Base-by-base conservation (phyloP, 2,888 invertebrate species). In the Hemithea aestivaria region DNA sequence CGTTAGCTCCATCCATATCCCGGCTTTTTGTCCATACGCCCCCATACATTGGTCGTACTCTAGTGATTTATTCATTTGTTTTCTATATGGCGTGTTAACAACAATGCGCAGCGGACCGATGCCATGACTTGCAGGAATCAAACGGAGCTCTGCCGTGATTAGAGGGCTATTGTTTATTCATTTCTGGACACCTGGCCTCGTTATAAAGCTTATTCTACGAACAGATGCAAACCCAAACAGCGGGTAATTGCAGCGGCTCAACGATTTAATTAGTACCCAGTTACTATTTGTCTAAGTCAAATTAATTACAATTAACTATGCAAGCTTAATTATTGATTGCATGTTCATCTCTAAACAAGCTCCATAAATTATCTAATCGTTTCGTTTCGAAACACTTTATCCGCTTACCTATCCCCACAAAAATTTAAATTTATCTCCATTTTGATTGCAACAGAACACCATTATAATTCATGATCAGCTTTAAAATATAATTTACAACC, bases 101-200 rank as follows among this genome's bases (percentile, higher is more conserved):
- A 69, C 65, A 58, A 66, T 62, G 58, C 60, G 62, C 57, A 58
- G 59, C 64, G 67, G 57, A 62, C 65, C 56, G 60, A 65, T 61
- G 62, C 56, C 63, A 69, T 78, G 75, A 72, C 70, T 72, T 55
- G 58, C 51, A 60, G 57, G 48, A 64, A 68, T 66, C 60, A 59
- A 61, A 61, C 54, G 60, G 63, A 73, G 70, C 66, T 61, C 16
- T 20, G 57, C 56, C 71, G 62, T 56, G 67, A 73, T 77, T 72
- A 71, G 62, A 70, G 71, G 48, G 41, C 61, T 64, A 73, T 80
- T 78, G 77, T 80, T 73, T 75, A 68, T 72, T 74, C 66, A 62
- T 66, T 47, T 34, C 40, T 40, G 46, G 42, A 46, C 53, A 50
- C 42, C 52, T 50, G 50, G 45, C 35, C 30, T 27, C 36, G 35